Base-by-base conservation (phyloP, 1,140 invertebrate species). In the Magallana gigas region DNA sequence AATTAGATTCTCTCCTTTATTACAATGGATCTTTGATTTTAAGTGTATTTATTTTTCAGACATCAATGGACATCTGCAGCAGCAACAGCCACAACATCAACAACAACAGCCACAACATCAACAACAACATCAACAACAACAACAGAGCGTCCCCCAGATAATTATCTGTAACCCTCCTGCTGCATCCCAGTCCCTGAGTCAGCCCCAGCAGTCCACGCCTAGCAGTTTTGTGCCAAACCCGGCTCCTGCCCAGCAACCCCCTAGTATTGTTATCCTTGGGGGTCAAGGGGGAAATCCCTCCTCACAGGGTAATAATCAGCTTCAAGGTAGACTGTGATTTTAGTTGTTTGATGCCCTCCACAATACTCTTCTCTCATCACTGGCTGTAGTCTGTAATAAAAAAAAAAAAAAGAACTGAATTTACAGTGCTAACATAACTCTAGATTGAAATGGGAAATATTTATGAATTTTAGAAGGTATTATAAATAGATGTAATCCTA, bases 221-320 rank as follows among this genome's bases (percentile, higher is more conserved):
- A 76, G 36, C 29, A 76, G 36, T 23, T 76, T 76, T 76, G 68
- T 76, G 68, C 68, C 68, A 76, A 76, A 76, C 68, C 68, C 68
- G 23, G 68, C 18, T 29, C 68, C 68, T 36, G 68, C 68, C 29
- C 68, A 76, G 36, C 36, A 48, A 23, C 23, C 68, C 68, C 68
- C 68, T 11, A 76, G 68, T 76, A 76, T 76, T 76, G 68, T 76
- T 76, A 76, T 76, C 18, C 68, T 76, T 4, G 68, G 68, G 11
- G 68, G 68, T 76, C 68, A 76, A 23, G 68, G 68, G 23, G 23
- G 23, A 9, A 76, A 76, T 76, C 68, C 68, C 23, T 76, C 68
- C 68, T 29, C 68, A 76, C 68, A 76, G 23, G 68, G 68, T 76
- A 76, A 76, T 76, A 29, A 76, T 23, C 68, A 76, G 14, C 23